Percentiles rank a stretch among this genome's conserved stretches.
Evolutionary conservation across 1,140 invertebrate species (phyloP).

Genomic region (Antheraea pernyi): DNA sequence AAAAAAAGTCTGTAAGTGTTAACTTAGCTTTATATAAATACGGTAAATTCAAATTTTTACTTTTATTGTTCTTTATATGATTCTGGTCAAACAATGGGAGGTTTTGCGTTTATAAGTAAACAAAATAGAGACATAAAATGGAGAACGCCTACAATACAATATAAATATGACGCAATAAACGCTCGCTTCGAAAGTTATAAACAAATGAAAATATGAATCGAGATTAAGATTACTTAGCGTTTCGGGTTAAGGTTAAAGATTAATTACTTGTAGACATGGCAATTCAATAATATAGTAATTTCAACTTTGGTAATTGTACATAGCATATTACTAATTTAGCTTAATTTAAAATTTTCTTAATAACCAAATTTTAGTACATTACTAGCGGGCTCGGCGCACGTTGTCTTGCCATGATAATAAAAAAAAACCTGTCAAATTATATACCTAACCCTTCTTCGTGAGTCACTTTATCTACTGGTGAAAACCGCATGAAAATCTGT

Average conservation of each 20-base stretch:
- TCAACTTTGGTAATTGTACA: no score
- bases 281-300: neutral
- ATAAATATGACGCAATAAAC: conserved; percentile 50
- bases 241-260: neutral
- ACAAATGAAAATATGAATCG: conserved; percentile 67
- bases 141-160: conserved; percentile 32
- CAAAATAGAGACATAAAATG: conserved; percentile 12
- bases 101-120: neutral
- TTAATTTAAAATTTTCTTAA: no score
- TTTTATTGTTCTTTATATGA: neutral
- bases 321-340: no score
- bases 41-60: neutral
- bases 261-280: neutral
- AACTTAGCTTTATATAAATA: neutral
- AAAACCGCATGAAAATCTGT: no score
- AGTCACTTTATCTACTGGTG: no score
- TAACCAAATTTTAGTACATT: no score
- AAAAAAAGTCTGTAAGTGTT: no score
- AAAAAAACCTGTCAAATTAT: no score
- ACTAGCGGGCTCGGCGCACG: no score
- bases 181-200: conserved; percentile 43
- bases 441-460: no score
- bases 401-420: no score
- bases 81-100: neutral
- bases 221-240: conserved; percentile 41